These are phyloP conservation scores for Drosophila falleni DNA, from an alignment of 2,888 invertebrate species.

Conservation along the genomic window DNA sequence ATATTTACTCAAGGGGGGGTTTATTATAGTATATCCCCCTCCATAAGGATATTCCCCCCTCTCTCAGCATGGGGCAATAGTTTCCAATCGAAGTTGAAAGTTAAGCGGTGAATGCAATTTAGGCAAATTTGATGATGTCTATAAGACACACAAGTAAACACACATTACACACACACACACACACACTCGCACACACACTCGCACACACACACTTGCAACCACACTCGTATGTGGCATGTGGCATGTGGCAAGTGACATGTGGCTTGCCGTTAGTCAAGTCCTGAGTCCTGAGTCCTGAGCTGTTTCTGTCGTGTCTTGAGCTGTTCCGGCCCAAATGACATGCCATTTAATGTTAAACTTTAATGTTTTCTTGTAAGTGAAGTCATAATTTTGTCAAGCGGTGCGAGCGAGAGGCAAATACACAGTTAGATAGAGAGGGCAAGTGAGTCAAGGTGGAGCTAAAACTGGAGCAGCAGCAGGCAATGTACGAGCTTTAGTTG, in stretches of 20 bases:
- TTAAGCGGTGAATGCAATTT: constrained; percentile 66
- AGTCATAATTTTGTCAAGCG: constrained; percentile 63
- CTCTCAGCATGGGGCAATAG: constrained; percentile 30
- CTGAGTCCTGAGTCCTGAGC: constrained; percentile 30
- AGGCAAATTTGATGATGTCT: constrained; percentile 69
- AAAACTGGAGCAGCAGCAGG: constrained; percentile 23
- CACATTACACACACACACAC: constrained; percentile 1
- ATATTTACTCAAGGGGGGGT: constrained; percentile 13
- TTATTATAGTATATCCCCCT: neutral
- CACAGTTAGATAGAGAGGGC: neutral
- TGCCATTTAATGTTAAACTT: constrained; percentile 83
- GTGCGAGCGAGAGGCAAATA: neutral
- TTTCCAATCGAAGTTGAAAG: constrained; percentile 63
- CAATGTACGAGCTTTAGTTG: constrained; percentile 21
- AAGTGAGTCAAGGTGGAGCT: neutral
- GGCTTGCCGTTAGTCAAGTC: constrained; percentile 60
- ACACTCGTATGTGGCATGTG: constrained; percentile 41
- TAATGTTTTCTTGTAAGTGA: constrained; percentile 74
- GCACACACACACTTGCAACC: constrained; percentile 7
- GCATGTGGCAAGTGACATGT: constrained; percentile 62
- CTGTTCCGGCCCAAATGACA: constrained; percentile 77
- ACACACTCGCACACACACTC: constrained; percentile 2
- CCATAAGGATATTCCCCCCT: too few relatives aligned
- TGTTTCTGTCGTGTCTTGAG: constrained; percentile 58
- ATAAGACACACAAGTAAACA: constrained; percentile 28